These are phyloP conservation scores for Hololepta plana DNA, from an alignment of 2,888 invertebrate genomes.

Conservation along the genomic window DNA sequence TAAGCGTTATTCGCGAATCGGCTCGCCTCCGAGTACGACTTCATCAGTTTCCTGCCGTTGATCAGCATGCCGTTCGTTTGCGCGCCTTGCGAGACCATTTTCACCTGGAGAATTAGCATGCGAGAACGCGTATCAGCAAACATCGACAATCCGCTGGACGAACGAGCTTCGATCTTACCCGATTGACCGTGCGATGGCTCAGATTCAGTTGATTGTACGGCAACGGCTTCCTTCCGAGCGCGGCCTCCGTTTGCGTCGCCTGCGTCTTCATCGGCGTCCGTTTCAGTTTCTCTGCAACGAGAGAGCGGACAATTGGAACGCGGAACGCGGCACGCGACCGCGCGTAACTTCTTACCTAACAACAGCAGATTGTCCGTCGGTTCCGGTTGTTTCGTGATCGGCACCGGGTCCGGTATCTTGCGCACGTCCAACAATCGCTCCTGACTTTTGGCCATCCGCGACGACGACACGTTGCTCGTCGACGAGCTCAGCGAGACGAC, in stretches of 20 bases:
- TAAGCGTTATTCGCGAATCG: no score
- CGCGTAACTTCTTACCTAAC: slow-evolving; percentile 35
- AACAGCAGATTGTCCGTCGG: slow-evolving; percentile 35
- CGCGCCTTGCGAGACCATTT: slow-evolving; percentile 79
- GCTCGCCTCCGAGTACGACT: slow-evolving; percentile 65
- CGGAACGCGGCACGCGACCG: neutral
- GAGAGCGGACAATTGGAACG: slow-evolving; percentile 4
- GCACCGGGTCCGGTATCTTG: slow-evolving; percentile 31
- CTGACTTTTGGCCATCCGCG: slow-evolving; percentile 35
- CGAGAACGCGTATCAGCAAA: neutral
- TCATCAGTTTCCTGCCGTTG: slow-evolving; percentile 59
- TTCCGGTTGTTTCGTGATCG: slow-evolving; percentile 29
- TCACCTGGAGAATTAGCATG: slow-evolving; percentile 33
- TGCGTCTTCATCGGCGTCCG: slow-evolving; percentile 79
- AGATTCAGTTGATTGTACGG: slow-evolving; percentile 53
- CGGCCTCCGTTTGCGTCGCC: slow-evolving; percentile 77
- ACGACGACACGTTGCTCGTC: slow-evolving; percentile 20
- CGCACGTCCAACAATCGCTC: slow-evolving; percentile 62
- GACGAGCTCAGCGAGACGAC: slow-evolving; percentile 26
- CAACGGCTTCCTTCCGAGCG: slow-evolving; percentile 48
- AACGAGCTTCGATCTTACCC: slow-evolving; percentile 29
- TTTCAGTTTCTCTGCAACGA: slow-evolving; percentile 55
- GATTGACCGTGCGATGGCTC: slow-evolving; percentile 67
- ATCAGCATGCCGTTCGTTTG: slow-evolving; percentile 66
- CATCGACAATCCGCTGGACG: neutral